A percentile compares a stretch with the other conserved stretches of the same genome.
Conservation (phyloP, 1,140 invertebrate genomes). For the Aplysia californica region DNA sequence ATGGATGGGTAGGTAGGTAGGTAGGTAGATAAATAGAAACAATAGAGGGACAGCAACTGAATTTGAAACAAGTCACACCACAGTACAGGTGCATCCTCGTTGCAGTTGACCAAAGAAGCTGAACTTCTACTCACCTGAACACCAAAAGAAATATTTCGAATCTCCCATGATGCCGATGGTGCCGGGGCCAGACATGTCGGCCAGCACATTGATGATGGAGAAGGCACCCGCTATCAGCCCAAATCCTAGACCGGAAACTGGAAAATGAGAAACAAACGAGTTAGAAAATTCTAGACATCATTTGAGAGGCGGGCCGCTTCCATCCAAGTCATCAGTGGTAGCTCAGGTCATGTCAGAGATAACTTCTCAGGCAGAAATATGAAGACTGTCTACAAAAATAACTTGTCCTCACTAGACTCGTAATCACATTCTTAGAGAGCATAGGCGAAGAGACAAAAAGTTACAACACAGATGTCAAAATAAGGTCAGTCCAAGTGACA, state of each 20-base stretch:
- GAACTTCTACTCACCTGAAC: slow-evolving; percentile 78
- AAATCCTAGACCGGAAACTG: slow-evolving; percentile 92
- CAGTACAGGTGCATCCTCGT: too few species aligned
- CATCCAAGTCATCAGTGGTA: background rate
- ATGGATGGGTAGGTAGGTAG: too few species aligned
- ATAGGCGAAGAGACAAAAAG: background rate
- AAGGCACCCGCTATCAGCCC: slow-evolving; percentile 95
- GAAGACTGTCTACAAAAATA: background rate
- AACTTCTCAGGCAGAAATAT: too few species aligned
- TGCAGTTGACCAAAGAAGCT: too few species aligned
- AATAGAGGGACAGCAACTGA: too few species aligned
- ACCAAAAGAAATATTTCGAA: slow-evolving; percentile 85
- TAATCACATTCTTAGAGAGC: background rate
- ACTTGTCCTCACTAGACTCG: background rate
- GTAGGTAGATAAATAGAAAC: too few species aligned
- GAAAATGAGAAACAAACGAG: slow-evolving; percentile 32
- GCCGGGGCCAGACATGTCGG: slow-evolving; percentile 92
- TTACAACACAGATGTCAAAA: too few species aligned
- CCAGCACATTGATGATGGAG: slow-evolving; percentile 91
- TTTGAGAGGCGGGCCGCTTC: too few species aligned
- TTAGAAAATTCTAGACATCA: background rate
- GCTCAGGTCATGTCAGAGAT: too few species aligned
- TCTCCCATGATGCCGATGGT: slow-evolving; percentile 90
- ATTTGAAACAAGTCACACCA: too few species aligned
- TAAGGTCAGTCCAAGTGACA: too few species aligned